Percentiles rank a stretch among this genome's conserved stretches.
Evolutionary conservation across 2,888 invertebrate genomes (phyloP).

Genomic region (Trichacis sp.): DNA sequence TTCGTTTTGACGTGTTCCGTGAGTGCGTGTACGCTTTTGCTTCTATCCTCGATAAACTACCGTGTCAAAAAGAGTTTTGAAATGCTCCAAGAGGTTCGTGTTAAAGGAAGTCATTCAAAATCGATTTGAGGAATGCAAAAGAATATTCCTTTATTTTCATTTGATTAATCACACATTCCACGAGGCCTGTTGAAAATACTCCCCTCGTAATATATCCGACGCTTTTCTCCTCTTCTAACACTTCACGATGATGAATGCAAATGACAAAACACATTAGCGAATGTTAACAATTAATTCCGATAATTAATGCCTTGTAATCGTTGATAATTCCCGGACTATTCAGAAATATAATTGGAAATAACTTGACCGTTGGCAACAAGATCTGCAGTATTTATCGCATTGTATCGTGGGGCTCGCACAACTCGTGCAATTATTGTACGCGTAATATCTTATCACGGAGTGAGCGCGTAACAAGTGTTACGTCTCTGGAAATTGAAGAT

Average conservation of each 20-base stretch:
- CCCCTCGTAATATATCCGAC: not conserved
- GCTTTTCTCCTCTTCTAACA: not conserved
- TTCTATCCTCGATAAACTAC: slow-evolving; percentile 19
- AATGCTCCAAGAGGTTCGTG: slow-evolving; percentile 10
- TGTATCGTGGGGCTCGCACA: too few relatives aligned
- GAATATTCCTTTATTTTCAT: slow-evolving; percentile 9
- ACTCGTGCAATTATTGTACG: slow-evolving; percentile 30
- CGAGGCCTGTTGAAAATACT: not conserved
- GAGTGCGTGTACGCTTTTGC: slow-evolving; percentile 7
- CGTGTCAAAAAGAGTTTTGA: slow-evolving; percentile 19
- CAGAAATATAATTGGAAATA: slow-evolving; percentile 37
- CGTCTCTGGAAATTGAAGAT: too few relatives aligned
- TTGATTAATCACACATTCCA: slow-evolving; percentile 15
- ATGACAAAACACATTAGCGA: slow-evolving; percentile 1
- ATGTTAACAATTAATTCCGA: not conserved
- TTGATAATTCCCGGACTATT: slow-evolving; percentile 24
- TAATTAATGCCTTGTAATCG: slow-evolving; percentile 16
- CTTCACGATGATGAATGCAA: not conserved
- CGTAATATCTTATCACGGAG: slow-evolving; percentile 37
- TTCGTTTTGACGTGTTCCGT: slow-evolving; percentile 18
- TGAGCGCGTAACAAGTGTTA: too few relatives aligned
- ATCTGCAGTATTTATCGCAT: slow-evolving; percentile 33
- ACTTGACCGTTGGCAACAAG: slow-evolving; percentile 28
- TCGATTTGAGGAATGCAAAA: slow-evolving; percentile 22
- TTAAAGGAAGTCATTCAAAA: slow-evolving; percentile 21